Percentiles rank a stretch among this genome's conserved stretches.
phyloP scores from a whole-genome alignment of 2,888 invertebrate species.

The Ichneumoninae sp. region DNA sequence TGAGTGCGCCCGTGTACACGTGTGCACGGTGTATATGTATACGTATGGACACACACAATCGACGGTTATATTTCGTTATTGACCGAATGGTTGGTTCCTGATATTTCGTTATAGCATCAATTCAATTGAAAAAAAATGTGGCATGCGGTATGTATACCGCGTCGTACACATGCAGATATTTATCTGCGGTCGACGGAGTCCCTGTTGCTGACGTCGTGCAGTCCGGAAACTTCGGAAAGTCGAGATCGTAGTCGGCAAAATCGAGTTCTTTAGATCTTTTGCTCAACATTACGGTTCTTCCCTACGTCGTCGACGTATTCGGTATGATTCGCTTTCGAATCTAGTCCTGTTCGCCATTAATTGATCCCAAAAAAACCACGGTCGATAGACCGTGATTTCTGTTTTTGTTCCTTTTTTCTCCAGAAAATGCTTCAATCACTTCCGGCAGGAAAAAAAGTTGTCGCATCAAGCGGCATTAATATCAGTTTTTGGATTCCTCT shows the following conservation, averaged over 20 bases:
- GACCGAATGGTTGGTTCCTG: conserved; percentile 33
- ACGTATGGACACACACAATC: not conserved
- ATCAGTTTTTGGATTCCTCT: too few species aligned
- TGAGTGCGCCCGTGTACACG: not conserved
- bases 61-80: conserved; percentile 35
- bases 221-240: not conserved
- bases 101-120: conserved; percentile 18
- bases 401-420: too few species aligned
- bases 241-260: not conserved
- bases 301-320: too few species aligned
- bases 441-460: too few species aligned
- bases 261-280: not conserved
- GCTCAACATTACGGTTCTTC: too few species aligned
- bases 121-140: not conserved
- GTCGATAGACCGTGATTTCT: too few species aligned
- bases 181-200: not conserved
- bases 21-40: not conserved
- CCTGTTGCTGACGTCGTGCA: not conserved
- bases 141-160: conserved; percentile 6
- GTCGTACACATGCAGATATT: conserved; percentile 9
- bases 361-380: too few species aligned
- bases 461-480: too few species aligned
- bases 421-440: too few species aligned
- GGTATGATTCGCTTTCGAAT: too few species aligned
- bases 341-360: too few species aligned